These are phyloP conservation scores for Lymantria monacha DNA, from an alignment of 2,888 invertebrate genomes.

Conservation along the genomic window DNA sequence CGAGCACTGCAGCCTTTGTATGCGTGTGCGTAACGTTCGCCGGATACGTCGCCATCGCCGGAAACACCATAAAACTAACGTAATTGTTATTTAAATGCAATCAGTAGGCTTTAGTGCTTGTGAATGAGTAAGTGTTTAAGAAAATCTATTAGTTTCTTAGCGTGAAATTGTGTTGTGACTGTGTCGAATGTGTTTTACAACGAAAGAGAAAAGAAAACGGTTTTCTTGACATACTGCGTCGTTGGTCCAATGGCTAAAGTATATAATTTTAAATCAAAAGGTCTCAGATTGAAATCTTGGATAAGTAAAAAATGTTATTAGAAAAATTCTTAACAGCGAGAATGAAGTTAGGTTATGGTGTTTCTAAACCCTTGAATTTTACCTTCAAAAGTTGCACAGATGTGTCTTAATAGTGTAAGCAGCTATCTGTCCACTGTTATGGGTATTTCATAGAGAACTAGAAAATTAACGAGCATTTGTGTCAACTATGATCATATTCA, in stretches of 20 bases:
- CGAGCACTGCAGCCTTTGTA: conserved; percentile 46
- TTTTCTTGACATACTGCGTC: background rate
- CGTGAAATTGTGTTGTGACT: background rate
- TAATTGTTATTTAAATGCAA: conserved; percentile 68
- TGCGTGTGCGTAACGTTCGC: conserved; percentile 54
- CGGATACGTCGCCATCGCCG: conserved; percentile 57
- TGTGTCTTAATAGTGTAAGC: too few relatives aligned
- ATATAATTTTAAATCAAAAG: too few relatives aligned
- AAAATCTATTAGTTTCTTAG: conserved; percentile 17
- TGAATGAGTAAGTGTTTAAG: conserved; percentile 27
- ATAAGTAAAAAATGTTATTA: too few relatives aligned
- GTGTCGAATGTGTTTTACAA: background rate
- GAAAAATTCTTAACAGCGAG: too few relatives aligned
- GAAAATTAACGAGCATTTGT: too few relatives aligned
- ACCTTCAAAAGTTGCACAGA: too few relatives aligned
- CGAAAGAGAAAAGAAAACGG: background rate
- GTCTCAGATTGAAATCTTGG: too few relatives aligned
- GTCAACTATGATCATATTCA: too few relatives aligned
- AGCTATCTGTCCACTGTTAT: too few relatives aligned
- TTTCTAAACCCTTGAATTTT: too few relatives aligned
- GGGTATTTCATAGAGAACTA: too few relatives aligned
- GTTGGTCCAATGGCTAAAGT: background rate
- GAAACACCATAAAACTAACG: conserved; percentile 57
- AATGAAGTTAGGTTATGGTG: too few relatives aligned
- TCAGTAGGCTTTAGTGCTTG: conserved; percentile 33